These are phyloP conservation scores for Tetrax tetrax DNA, from an alignment of 2,113 vertebrate genomes.

Conservation along the genomic window DNA sequence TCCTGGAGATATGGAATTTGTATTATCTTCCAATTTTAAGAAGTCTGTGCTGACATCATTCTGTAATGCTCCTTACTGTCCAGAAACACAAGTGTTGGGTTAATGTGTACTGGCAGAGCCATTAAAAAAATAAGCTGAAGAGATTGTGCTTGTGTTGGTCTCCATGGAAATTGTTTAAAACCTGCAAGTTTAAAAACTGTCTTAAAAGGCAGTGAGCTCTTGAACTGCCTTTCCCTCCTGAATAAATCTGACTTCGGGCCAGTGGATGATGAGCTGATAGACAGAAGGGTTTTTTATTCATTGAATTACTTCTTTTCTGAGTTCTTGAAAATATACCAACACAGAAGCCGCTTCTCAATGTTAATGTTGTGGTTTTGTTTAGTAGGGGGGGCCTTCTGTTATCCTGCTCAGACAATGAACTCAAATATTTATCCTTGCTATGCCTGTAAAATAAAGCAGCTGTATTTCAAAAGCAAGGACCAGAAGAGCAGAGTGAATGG, in stretches of 20 bases:
- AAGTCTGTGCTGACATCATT: background rate
- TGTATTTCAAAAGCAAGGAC: background rate
- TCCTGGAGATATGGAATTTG: background rate
- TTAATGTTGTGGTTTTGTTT: no score
- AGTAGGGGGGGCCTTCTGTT: no score
- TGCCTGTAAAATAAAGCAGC: background rate
- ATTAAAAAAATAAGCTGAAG: background rate
- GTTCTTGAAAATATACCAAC: background rate
- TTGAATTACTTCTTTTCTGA: background rate
- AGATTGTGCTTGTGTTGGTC: background rate
- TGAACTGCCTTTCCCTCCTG: accelerated
- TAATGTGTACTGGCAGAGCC: background rate
- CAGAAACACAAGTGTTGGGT: background rate
- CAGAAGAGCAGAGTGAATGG: background rate
- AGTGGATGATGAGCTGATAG: background rate
- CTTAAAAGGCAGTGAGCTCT: background rate
- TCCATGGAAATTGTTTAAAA: background rate
- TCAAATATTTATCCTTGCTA: background rate
- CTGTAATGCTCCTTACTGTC: background rate
- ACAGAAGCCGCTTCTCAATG: background rate
- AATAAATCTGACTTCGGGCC: background rate
- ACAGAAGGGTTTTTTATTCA: background rate
- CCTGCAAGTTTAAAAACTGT: background rate
- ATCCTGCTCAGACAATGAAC: background rate
- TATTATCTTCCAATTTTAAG: background rate